Evolutionary conservation across 2,113 vertebrate species (phyloP).

Genomic region (Poeciliopsis prolifica): DNA sequence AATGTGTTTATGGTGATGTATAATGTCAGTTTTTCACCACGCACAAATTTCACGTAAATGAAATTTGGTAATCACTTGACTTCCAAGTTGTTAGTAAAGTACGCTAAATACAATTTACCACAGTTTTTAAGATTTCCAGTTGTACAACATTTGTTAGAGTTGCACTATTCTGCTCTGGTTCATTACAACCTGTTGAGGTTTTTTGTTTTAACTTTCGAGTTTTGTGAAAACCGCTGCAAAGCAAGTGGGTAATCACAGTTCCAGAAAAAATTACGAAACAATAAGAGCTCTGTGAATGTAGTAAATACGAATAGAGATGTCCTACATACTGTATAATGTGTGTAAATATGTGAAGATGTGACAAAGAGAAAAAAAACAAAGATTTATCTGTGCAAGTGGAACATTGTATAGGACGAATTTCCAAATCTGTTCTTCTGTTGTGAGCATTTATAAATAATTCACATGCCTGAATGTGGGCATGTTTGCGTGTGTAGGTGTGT

Average conservation of each 20-base stretch:
- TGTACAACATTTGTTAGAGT: too few relatives aligned
- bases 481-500: slow-evolving; percentile 2
- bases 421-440: not conserved
- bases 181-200: too few relatives aligned
- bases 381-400: not conserved
- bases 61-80: too few relatives aligned
- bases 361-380: not conserved
- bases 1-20: too few relatives aligned
- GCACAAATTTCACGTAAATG: too few relatives aligned
- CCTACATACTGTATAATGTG: not conserved
- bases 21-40: too few relatives aligned
- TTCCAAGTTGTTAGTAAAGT: too few relatives aligned
- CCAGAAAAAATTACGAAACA: not conserved
- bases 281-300: not conserved
- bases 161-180: too few relatives aligned
- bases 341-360: not conserved
- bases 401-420: not conserved
- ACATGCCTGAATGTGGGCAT: slow-evolving; percentile 1
- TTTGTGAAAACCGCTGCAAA: not conserved
- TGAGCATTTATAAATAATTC: slow-evolving; percentile 22
- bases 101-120: too few relatives aligned
- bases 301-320: not conserved
- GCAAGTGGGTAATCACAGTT: not conserved
- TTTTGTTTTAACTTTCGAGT: too few relatives aligned
- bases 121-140: too few relatives aligned